Percentiles rank a stretch among this genome's conserved stretches.
phyloP scores from a whole-genome alignment of 92 coral and sea anemone genomes.

The Palythoa caribaeorum region DNA sequence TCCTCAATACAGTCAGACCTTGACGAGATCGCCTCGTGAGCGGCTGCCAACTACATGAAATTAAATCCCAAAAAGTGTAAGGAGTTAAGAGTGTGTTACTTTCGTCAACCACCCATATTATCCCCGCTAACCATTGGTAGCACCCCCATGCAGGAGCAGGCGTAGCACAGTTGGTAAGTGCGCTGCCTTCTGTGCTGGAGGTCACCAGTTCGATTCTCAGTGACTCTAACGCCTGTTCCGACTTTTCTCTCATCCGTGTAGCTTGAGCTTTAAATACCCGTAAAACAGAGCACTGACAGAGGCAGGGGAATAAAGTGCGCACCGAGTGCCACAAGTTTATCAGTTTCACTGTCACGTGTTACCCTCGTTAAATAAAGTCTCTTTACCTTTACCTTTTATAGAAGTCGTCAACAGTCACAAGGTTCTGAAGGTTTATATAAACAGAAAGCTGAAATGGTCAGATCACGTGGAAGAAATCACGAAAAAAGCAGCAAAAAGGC shows the following conservation, averaged over 20 bases:
- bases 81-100: constrained; percentile 44
- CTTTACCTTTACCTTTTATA: not conserved
- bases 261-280: no score
- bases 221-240: no score
- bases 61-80: constrained; percentile 63
- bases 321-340: no score
- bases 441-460: not conserved
- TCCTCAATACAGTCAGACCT: constrained; percentile 43
- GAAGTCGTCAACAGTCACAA: not conserved
- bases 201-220: no score
- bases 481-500: not conserved
- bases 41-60: constrained; percentile 51
- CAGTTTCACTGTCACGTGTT: no score
- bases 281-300: no score
- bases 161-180: no score
- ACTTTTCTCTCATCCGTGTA: no score
- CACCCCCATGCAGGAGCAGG: not conserved
- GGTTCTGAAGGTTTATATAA: not conserved
- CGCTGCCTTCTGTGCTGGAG: no score
- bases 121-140: not conserved
- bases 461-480: constrained; percentile 10
- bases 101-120: constrained; percentile 15
- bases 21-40: constrained; percentile 45
- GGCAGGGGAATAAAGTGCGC: no score
- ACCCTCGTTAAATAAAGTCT: no score